Conservation (phyloP, 1,140 invertebrate genomes). For the Bombus turneri region DNA sequence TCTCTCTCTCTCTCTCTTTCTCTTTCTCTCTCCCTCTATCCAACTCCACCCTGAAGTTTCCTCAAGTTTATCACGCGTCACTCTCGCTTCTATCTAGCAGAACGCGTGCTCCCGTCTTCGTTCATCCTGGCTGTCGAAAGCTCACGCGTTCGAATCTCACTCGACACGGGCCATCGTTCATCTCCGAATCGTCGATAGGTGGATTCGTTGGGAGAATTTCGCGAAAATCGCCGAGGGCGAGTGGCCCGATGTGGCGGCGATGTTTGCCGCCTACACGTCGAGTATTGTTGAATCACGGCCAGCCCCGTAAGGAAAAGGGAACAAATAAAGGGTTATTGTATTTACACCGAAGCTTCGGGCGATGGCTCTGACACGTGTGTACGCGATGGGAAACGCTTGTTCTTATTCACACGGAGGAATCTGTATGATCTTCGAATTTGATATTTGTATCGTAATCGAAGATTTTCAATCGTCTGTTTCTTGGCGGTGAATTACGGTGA, state of each 20-base stretch:
- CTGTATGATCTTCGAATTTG: not conserved
- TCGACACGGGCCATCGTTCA: constrained; percentile 38
- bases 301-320: constrained; percentile 71
- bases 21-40: not conserved
- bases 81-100: constrained; percentile 38
- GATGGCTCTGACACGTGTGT: constrained; percentile 63
- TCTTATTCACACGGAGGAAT: constrained; percentile 5
- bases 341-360: constrained; percentile 76
- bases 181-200: constrained; percentile 57
- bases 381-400: constrained; percentile 46
- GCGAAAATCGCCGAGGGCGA: constrained; percentile 73
- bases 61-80: constrained; percentile 45
- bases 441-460: not conserved
- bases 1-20: constrained; percentile 22
- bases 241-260: constrained; percentile 58
- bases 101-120: not conserved
- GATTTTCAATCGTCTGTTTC: not conserved
- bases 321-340: constrained; percentile 84
- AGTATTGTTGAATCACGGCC: constrained; percentile 81
- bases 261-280: constrained; percentile 77
- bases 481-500: not conserved
- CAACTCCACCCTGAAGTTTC: constrained; percentile 39
- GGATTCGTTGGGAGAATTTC: constrained; percentile 64
- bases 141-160: constrained; percentile 27
- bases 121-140: constrained; percentile 28